Base-by-base conservation (phyloP, 2,113 vertebrate genomes). In the Meles meles region DNA sequence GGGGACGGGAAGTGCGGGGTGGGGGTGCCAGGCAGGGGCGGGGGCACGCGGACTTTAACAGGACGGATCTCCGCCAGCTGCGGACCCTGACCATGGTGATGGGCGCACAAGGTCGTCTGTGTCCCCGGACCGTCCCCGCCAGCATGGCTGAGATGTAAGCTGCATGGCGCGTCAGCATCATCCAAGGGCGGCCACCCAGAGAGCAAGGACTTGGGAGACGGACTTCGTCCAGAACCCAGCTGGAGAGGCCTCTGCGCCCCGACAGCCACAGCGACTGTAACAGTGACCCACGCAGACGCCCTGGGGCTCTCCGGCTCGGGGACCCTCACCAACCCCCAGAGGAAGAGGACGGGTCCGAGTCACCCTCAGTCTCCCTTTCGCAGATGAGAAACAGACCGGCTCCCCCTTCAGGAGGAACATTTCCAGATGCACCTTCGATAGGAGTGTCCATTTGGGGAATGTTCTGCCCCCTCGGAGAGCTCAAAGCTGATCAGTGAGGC, bases 281-380 rank as follows among this genome's bases (percentile, higher is more conserved):
- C 1, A 23, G 12, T 11, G 83, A 82, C 7, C 74, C 90, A 34
- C 7, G 3, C 0, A 1, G 21, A 13, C 0, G 27, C 81, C 42
- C 5, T 0, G 69, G n/a, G 37, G 71, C 52, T 55, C 52, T 55
- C 52, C 52, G 15, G 1, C 52, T 55, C 1, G 69, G 69, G 37
- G 71, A 42, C 7, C 39, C 7, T 47, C 13, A 5, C 14, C 4
- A 10, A 21, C 59, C 49, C 69, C 18, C 10, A 0, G 39, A 80
- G 42, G 52, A 5, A 17, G 55, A 29, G 47, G 39, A 23, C 29
- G n/a, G 23, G 25, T 31, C 21, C n/a, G 42, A 72, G n/a, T 15
- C 25, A 0, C 14, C 7, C 23, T 31, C 5, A 1, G 1, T 10
- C 42, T 61, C 72, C 6, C 4, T 7, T 31, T 9, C 0, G 4